phyloP scores from a whole-genome alignment of 2,888 invertebrate species.

The Pimpla rufipes region DNA sequence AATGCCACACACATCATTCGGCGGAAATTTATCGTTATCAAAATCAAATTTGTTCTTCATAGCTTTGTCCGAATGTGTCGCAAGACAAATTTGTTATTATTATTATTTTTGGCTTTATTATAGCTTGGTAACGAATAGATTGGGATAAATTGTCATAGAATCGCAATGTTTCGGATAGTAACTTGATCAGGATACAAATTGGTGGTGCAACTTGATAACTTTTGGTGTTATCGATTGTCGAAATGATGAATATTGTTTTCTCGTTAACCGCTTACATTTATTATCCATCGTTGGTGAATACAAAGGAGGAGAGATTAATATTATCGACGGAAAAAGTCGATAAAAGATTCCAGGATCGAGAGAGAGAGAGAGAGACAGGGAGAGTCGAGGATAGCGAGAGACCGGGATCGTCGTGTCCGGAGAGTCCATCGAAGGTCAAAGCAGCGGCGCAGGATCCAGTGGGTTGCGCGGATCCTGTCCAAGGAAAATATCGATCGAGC shows the following conservation, averaged over 20 bases:
- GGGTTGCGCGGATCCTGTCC: not conserved
- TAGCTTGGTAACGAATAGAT: no score
- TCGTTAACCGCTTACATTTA: not conserved
- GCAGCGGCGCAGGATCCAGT: not conserved
- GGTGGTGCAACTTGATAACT: no score
- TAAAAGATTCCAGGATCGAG: slow-evolving; percentile 12
- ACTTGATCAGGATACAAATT: not conserved
- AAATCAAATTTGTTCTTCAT: not conserved
- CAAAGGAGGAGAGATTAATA: not conserved
- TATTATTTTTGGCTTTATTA: not conserved
- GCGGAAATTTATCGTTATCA: not conserved
- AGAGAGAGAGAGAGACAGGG: no score
- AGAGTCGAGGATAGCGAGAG: not conserved
- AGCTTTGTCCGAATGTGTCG: not conserved
- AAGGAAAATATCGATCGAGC: not conserved
- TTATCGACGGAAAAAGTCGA: not conserved
- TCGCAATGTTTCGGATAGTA: not conserved
- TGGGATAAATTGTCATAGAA: not conserved
- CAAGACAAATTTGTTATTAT: not conserved
- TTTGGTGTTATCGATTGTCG: not conserved
- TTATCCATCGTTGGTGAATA: slow-evolving; percentile 1
- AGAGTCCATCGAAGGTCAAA: not conserved
- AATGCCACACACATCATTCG: not conserved
- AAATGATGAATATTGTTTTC: not conserved
- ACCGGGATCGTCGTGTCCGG: slow-evolving; percentile 4